Base-by-base conservation (phyloP, 1,140 invertebrate species). In the Trialeurodes vaporariorum region DNA sequence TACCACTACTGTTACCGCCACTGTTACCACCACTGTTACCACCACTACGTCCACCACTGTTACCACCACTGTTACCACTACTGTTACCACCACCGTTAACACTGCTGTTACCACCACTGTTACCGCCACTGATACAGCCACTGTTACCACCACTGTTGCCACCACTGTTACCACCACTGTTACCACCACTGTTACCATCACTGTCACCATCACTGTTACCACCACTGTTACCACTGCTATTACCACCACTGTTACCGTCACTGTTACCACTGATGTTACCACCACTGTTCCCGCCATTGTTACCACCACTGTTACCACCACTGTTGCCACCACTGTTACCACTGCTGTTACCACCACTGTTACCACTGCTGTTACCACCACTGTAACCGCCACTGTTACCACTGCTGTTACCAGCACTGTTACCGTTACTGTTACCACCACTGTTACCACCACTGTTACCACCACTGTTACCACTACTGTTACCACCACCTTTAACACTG, bases 161-260 rank as follows among this genome's bases (percentile, higher is more conserved):
- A 25, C 9, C 22, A 61, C 60, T 61, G 22, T n/a, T 11, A 61
- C 60, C 22, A 61, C 60, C 22, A 11, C 60, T 61, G 60, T n/a
- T 22, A 34, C 49, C 17, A 49, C 34, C 17, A 66, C 27, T 22
- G 17, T 17, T 9, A 21, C 27, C 49, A 60, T 12, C 27, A 22
- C 27, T 21, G 12, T 25, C 2, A 27, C 24, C 22, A 17, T 23
- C 2, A 21, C 2, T 2, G 21, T 59, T 67, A 59, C 59, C 27
- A 59, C 70, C 67, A 27, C 81, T 84, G 83, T 81, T 81, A 72
- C 79, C 83, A 60, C 24, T 80, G 83, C 25, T 83, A 83, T 71
- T 75, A 80, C 63, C 82, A 84, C 73, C 74, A 79, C 62, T 68
- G 75, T 26, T 71, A 76, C 49, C 78, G 76, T 63, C 78, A 76